These are phyloP conservation scores for Amphipoea lucens DNA, from an alignment of 2,888 invertebrate genomes.

Conservation along the genomic window DNA sequence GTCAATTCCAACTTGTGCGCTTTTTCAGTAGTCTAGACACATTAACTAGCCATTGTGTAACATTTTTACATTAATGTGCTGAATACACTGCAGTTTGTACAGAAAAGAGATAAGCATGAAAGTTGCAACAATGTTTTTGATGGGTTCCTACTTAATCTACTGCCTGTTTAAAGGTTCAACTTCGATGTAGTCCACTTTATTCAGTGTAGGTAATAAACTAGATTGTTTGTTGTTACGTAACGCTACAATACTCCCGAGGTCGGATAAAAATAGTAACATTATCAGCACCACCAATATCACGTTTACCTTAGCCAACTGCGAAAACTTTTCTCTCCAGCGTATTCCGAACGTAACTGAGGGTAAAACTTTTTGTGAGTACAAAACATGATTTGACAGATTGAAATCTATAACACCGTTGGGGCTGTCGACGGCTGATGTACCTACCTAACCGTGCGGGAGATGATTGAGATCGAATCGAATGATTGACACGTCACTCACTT, in stretches of 20 bases:
- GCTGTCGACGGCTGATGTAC: conserved; percentile 48
- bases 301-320: conserved; percentile 48
- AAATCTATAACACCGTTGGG: conserved; percentile 69
- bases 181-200: conserved; percentile 10
- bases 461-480: conserved; percentile 65
- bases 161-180: conserved; percentile 8
- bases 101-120: conserved; percentile 26
- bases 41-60: conserved; percentile 69
- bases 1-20: conserved; percentile 78
- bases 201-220: conserved; percentile 23
- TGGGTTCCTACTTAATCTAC: conserved; percentile 14
- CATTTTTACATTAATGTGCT: conserved; percentile 61
- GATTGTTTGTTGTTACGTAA: conserved; percentile 29
- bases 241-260: conserved; percentile 7
- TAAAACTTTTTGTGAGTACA: conserved; percentile 62
- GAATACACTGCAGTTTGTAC: conserved; percentile 40
- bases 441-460: conserved; percentile 51
- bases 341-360: conserved; percentile 58
- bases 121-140: conserved; percentile 40
- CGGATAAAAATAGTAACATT: conserved; percentile 35
- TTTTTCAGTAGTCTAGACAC: conserved; percentile 79
- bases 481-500: conserved; percentile 58
- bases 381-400: conserved; percentile 71
- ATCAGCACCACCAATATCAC: conserved; percentile 36
- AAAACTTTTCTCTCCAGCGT: conserved; percentile 63